Base-by-base conservation (phyloP, 2,888 invertebrate species). In the Piscicola geometra region DNA sequence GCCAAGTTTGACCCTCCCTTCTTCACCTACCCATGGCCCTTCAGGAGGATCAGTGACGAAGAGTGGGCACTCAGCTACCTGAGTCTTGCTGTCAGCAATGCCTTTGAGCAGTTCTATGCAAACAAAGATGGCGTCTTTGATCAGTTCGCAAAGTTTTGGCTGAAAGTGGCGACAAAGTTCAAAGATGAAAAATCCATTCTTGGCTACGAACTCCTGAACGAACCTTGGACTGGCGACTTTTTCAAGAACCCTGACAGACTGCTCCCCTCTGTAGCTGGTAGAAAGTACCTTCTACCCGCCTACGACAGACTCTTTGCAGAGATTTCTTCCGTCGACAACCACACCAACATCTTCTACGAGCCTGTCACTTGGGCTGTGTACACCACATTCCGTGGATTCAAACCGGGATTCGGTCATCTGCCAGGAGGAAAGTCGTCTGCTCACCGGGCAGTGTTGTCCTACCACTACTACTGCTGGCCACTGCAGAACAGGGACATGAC, bases 141-240 rank as follows among this genome's bases (percentile, higher is more conserved):
- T 32, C 71, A 75, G 36, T 78, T 83, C 73, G 78, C 72, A 1
- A 71, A 78, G 0, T 82, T 82, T 71, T 82, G 82, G 82, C 35
- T 64, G 30, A 77, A 75, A 35, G 75, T 82, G 9, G 79, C 81
- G 0, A 68, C 25, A 2, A 41, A 41, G 18, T 82, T 82, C 71
- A 74, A 76, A 30, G 56, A 75, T 30, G 68, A 74, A n/a, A 71
- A 70, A 15, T 77, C 76, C 71, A 79, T 82, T 9, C 75, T 82
- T 5, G 82, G 82, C 9, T 83, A 83, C 75, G 82, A 82, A 73
- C 71, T 82, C 33, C 78, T 82, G 32, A 82, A 82, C 71, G 82
- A 82, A 75, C 82, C 82, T 41, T 82, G 82, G 82, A 80, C 81
- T 32, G 82, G 82, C 18, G 79, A 82, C 76, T 78, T 82, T 56